phyloP scores from a whole-genome alignment of 2,797 vertebrate genomes.

The Peromyscus melanophrys region DNA sequence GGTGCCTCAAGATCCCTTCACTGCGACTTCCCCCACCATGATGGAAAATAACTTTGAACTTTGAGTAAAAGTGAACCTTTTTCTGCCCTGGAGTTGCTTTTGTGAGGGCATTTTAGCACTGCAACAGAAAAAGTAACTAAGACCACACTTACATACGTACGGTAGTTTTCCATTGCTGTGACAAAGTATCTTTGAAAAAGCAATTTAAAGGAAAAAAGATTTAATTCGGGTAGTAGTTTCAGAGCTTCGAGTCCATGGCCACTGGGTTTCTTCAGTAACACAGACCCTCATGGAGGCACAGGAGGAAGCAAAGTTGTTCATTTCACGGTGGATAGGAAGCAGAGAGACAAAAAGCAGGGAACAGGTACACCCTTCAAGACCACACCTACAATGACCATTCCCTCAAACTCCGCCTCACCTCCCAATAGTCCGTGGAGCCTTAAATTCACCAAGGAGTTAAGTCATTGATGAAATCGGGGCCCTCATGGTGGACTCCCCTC shows the following conservation, averaged over 20 bases:
- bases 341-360: background rate
- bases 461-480: background rate
- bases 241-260: background rate
- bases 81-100: background rate
- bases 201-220: background rate
- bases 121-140: background rate
- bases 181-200: background rate
- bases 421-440: background rate
- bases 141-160: background rate
- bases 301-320: background rate
- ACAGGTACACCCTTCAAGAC: background rate
- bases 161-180: background rate
- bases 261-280: background rate
- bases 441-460: background rate
- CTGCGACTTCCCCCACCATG: background rate
- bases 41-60: background rate
- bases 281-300: background rate
- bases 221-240: background rate
- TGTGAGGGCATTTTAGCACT: background rate
- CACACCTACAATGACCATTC: background rate
- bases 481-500: rapidly evolving
- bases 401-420: background rate
- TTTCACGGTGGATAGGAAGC: background rate
- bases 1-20: no score
- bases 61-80: background rate